Evolutionary conservation across 2,888 invertebrate species (phyloP), one percentile per base, ranked within the genome.

Genomic region (Drosophila paracracens): DNA sequence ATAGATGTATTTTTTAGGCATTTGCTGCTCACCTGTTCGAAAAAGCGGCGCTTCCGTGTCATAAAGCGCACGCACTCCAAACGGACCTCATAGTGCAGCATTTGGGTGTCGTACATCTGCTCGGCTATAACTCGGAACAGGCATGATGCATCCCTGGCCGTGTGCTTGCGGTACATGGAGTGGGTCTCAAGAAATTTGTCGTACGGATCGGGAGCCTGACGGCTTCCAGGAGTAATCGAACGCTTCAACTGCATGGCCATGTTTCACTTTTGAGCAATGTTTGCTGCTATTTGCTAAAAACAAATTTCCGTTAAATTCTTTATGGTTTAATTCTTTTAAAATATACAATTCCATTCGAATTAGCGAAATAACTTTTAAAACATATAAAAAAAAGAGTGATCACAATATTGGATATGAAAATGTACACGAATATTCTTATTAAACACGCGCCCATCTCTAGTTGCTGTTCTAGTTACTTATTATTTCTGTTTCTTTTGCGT

Each of bases 111-210:
- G 87, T 94, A 95, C 82, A 93, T 95, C 94, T 98, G 97, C 93
- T 98, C 98, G 43, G 98, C 96, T 60, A 98, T 95, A 16, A 97
- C 97, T 84, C 98, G 95, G 93, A 98, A 98, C 56, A 98, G 94
- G 91, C 97, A 98, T 71, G 97, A 97, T 60, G 97, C 96, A 94
- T 98, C 98, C 89, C 96, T 95, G 62, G 98, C 97, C 25, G 96
- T 96, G 90, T 97, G 96, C 94, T 98, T 98, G 83, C 98, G 95
- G 92, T 96, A 97, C 90, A 96, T 96, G 48, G 97, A 97, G 92
- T 96, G 94, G 79, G 95, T 95, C 85, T 97, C 97, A 83, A 98
- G 93, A 95, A 96, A 97, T 87, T 96, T 95, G 92, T 98, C 97
- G 46, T 87, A 92, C 0, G 93, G 93, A 91, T 93, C 93, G 4